Evolutionary conservation across 2,888 invertebrate genomes (phyloP), one percentile per base, ranked within the genome.

Genomic region (Amphipyra berbera): DNA sequence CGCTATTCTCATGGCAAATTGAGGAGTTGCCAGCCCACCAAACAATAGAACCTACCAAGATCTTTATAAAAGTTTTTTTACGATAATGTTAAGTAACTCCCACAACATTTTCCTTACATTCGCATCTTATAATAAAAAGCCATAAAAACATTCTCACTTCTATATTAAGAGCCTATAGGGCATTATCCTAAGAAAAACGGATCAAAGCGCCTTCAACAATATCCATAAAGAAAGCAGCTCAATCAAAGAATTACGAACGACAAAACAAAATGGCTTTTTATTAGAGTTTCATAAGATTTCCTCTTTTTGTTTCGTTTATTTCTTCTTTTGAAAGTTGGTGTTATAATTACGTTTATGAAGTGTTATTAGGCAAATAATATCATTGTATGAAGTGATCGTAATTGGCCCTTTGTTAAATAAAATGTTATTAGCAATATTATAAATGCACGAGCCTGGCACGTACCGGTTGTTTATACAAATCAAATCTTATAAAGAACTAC

Each of bases 161-260:
- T 55, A 12, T 47, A 35, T 46, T 54, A 14, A 42, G 12, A 48
- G 45, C 35, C 13, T 49, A 62, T 48, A 62, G 55, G 58, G 48
- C 58, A 55, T 61, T 62, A 47, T 56, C 45, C 54, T 38, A 40
- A 45, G 12, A 53, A 64, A 65, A 57, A 44, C 13, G 42, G 53
- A 61, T 78, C 64, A 78, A 76, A 78, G 68, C 14, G 15, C 54
- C 27, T 15, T 21, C 10, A 58, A 55, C 56, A 65, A 61, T 60
- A 50, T 61, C 37, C 61, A 60, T 45, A 68, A 72, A 68, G 40
- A 69, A 65, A 67, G 52, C 62, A 62, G 58, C 58, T 63, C 54
- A 64, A 68, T 68, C 66, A 78, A 73, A 73, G 73, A 65, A 66
- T 67, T 67, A 69, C 13, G 41, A 53, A 60, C 56, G 61, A 65